Base-by-base conservation (phyloP, 2,113 vertebrate genomes). In the Solea solea region DNA sequence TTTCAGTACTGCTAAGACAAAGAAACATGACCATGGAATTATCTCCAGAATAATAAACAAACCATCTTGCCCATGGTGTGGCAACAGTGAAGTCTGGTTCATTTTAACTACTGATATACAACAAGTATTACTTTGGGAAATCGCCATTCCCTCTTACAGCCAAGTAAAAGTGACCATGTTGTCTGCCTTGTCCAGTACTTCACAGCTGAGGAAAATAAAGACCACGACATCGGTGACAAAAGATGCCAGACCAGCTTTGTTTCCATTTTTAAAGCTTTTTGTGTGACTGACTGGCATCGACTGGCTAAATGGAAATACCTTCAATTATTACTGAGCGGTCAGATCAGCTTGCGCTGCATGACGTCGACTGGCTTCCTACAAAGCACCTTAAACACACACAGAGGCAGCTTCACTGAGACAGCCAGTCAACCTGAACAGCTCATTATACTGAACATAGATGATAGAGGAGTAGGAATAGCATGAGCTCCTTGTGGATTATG, bases 321-420 rank as follows among this genome's bases (percentile, higher is more conserved):
- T 94, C 88, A 94, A 94, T 94, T 90, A 94, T 94, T 94, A 94
- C 93, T 93, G 92, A 94, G 93, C 90, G 88, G 84, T 68, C 78
- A 82, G 92, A 93, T 94, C 90, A 3, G 61, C 80, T 94, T 93
- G 88, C 91, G 81, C 52, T n/a, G 76, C 70, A 50, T 90, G 89
- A 90, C 78, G 84, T 82, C 64, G 63, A 52, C 65, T 7, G 78
- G 76, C 77, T 76, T 82, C 60, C 73, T 62, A 83, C 78, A 86
- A 89, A 80, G 76, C 72, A 68, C 74, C 75, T 82, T 74, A 78
- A 78, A 82, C 80, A 82, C 68, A 76, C 51, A 80, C 44, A 63
- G 63, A 62, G 40, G 44, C 70, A 45, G 61, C 45, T 12, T 60
- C 44, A 50, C 60, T 63, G 7, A 81, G 51, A 42, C n/a, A 34